phyloP scores from a whole-genome alignment of 2,888 invertebrate genomes.

The Lepidonotus clava region DNA sequence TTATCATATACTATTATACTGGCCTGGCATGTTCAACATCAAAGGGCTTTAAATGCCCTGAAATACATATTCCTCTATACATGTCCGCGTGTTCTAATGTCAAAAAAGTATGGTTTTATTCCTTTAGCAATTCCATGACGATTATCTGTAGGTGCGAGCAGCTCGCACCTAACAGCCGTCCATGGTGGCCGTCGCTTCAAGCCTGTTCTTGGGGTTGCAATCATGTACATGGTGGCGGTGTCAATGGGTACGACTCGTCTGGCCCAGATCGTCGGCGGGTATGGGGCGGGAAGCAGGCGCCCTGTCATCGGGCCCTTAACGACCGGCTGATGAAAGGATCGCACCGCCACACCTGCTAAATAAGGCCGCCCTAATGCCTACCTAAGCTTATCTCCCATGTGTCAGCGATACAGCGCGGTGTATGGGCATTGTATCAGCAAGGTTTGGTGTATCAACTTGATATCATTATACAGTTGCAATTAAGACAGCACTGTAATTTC shows the following conservation, averaged over 20 bases:
- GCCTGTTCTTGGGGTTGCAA: not conserved
- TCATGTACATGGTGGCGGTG: not conserved
- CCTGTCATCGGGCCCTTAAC: slow-evolving; percentile 17
- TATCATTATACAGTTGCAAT: not conserved
- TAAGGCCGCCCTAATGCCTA: slow-evolving; percentile 7
- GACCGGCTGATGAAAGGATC: slow-evolving; percentile 18
- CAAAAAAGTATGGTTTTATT: no score
- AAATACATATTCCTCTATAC: no score
- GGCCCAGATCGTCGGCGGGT: not conserved
- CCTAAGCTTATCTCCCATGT: not conserved
- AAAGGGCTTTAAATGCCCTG: no score
- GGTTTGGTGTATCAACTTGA: no score
- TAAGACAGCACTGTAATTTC: no score
- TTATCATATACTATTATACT: no score
- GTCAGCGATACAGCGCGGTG: not conserved
- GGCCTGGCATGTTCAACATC: no score
- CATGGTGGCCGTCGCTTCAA: not conserved
- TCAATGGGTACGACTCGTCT: not conserved
- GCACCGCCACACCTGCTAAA: slow-evolving; percentile 25
- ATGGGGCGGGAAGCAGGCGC: not conserved
- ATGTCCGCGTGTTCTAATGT: no score
- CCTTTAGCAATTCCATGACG: no score
- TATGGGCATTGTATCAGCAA: no score
- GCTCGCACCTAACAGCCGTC: not conserved
- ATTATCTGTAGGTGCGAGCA: not conserved